These are phyloP conservation scores for Periparus ater DNA, from an alignment of 2,797 vertebrate genomes.

Conservation along the genomic window DNA sequence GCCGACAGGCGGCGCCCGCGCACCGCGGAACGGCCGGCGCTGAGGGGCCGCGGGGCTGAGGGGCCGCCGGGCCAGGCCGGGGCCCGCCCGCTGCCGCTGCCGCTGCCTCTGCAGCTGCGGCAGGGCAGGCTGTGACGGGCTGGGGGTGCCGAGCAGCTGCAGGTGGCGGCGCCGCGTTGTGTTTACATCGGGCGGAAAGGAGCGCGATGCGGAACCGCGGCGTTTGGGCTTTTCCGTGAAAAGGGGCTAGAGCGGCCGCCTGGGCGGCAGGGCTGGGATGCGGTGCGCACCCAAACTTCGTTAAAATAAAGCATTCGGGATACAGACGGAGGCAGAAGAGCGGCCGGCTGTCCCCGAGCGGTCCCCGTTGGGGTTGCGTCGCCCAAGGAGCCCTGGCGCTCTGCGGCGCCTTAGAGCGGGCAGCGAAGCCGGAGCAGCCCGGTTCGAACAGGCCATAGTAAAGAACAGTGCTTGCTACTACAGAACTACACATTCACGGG, in stretches of 20 bases:
- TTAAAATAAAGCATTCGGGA: not conserved
- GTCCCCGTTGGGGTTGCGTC: too few species aligned
- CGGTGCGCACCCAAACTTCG: not conserved
- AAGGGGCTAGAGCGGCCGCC: not conserved
- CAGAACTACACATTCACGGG: not conserved
- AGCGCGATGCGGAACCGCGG: not conserved
- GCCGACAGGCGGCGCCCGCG: slow-evolving; percentile 95
- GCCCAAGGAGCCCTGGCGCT: fast-evolving
- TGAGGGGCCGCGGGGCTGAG: not conserved
- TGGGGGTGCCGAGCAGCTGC: not conserved
- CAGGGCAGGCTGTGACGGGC: not conserved
- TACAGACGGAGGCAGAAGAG: not conserved
- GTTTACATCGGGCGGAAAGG: not conserved
- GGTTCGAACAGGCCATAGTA: not conserved
- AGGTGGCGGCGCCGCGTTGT: not conserved
- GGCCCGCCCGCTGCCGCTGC: too few species aligned
- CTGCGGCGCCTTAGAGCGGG: not conserved
- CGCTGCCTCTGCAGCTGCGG: not conserved
- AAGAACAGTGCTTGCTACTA: not conserved
- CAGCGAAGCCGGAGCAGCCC: not conserved
- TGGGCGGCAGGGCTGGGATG: not conserved
- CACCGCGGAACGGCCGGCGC: slow-evolving; percentile 81
- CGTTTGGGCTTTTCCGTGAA: not conserved
- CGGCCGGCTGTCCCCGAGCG: not conserved
- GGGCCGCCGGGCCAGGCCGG: not conserved